A percentile compares a stretch with the other conserved stretches of the same genome.
Evolutionary conservation across 2,888 invertebrate genomes (phyloP).

Genomic region (Watsonalla binaria): DNA sequence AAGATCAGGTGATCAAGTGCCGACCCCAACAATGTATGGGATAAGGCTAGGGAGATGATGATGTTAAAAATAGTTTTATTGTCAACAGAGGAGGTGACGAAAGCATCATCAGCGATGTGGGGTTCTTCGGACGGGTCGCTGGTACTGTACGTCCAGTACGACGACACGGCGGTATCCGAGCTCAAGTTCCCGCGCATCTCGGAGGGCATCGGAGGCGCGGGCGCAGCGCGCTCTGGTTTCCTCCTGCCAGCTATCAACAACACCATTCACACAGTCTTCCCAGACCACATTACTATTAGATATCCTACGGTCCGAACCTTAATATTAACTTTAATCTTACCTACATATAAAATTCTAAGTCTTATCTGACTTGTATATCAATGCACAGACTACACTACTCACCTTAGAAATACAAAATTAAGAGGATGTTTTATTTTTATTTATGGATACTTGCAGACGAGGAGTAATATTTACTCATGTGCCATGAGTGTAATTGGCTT

Average conservation of each 20-base stretch:
- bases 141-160: slow-evolving; percentile 91
- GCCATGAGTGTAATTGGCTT: too few species aligned
- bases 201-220: slow-evolving; percentile 80
- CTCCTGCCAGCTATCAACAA: slow-evolving; percentile 57
- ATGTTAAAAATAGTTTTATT: neutral
- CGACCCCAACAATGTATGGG: too few species aligned
- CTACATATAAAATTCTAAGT: slow-evolving; percentile 3
- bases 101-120: slow-evolving; percentile 91
- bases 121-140: slow-evolving; percentile 88
- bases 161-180: slow-evolving; percentile 88
- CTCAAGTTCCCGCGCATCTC: slow-evolving; percentile 91
- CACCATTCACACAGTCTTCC: slow-evolving; percentile 82
- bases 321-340: slow-evolving; percentile 1
- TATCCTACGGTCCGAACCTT: slow-evolving; percentile 85
- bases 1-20: too few species aligned
- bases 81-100: slow-evolving; percentile 90
- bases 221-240: slow-evolving; percentile 76
- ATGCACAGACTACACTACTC: too few species aligned
- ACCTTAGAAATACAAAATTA: too few species aligned
- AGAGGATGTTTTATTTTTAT: too few species aligned
- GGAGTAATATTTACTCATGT: too few species aligned
- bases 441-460: too few species aligned
- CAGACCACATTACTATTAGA: slow-evolving; percentile 87
- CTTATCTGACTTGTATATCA: slow-evolving; percentile 5
- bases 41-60: too few species aligned